Evolutionary conservation across 2,113 vertebrate genomes (phyloP), one percentile per base, ranked within the genome.

Genomic region (Rhynchopsitta pachyrhyncha): DNA sequence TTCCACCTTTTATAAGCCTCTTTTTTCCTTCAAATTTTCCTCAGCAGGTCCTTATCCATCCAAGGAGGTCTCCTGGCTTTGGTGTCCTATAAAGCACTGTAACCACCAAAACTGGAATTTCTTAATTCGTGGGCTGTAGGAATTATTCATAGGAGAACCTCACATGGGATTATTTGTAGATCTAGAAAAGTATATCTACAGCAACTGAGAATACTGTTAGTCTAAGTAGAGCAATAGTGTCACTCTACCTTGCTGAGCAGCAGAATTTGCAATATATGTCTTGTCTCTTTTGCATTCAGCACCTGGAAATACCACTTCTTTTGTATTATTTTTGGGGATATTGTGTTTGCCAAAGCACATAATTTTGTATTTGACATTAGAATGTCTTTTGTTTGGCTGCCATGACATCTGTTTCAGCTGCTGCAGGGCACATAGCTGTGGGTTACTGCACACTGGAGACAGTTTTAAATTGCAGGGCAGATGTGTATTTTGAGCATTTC

Each of bases 361-460:
- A 87, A 70, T 90, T 96, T 74, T 90, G 82, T 95, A 92, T 90
- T 78, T 93, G 55, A 78, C 82, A 83, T 86, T 10, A 67, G 75
- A 85, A 64, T 19, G 8, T 47, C 67, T 95, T 93, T 91, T 77
- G 60, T 89, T 95, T 95, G 64, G 52, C 60, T 93, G 88, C 88
- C 82, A 71, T 90, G 92, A 71, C 85, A 95, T 95, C 85, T 96
- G 60, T 94, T 93, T 90, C 64, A 82, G 75, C 79, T 77, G 64
- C 53, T 93, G 52, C 74, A 53, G 33, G 24, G 81, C 44, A 93
- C 50, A 69, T 94, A 82, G 97, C 94, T 86, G 4, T 55, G 91
- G 86, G 88, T 85, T 85, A 95, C 59, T 82, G 90, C 29, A 59
- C 69, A 44, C 49, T 94, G 74, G 71, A 78, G 63, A 63, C 46